Base-by-base conservation (phyloP, 2,888 invertebrate species). In the Aleiodes testaceus region DNA sequence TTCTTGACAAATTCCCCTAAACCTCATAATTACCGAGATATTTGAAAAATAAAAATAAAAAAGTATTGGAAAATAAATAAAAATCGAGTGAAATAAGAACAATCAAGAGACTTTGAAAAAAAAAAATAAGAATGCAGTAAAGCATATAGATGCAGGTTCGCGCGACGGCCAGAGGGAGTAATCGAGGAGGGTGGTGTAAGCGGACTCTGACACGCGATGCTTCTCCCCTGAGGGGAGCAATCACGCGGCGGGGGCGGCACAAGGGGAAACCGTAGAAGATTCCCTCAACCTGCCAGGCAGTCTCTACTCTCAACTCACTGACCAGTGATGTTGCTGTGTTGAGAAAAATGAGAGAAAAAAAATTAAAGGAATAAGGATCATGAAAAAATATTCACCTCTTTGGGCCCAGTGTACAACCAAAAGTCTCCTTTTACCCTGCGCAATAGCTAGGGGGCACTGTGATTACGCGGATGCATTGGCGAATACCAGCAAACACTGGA, bases 171-270 rank as follows among this genome's bases (percentile, higher is more conserved):
- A 70, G 74, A 70, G 72, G 72, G 70, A 73, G 78, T 77, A 75
- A 74, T 78, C 75, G 79, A 77, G 67, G 79, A 78, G 80, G 78
- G 77, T 75, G 78, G 79, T 81, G 81, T 81, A 83, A 85, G 85
- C 84, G 86, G 84, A 85, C 85, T 81, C 85, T 84, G 86, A 85
- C 86, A 85, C 84, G 88, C 86, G 84, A 86, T 87, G 84, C 85
- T 82, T 52, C 26, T 80, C 85, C 85, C 59, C 86, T 78, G 82
- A 79, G 80, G 86, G 87, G 83, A 84, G 87, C 81, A 86, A 85
- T 85, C 86, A 84, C 81, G 84, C 79, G 84, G 85, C 85, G 87
- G 85, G 85, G 85, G 85, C 82, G 86, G 84, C 80, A 80, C 77
- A 76, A 77, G 77, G 80, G 79, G 79, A 72, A 76, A 67, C 72